Evolutionary conservation across 2,797 vertebrate species (phyloP).

Genomic region (Hipposideros larvatus): DNA sequence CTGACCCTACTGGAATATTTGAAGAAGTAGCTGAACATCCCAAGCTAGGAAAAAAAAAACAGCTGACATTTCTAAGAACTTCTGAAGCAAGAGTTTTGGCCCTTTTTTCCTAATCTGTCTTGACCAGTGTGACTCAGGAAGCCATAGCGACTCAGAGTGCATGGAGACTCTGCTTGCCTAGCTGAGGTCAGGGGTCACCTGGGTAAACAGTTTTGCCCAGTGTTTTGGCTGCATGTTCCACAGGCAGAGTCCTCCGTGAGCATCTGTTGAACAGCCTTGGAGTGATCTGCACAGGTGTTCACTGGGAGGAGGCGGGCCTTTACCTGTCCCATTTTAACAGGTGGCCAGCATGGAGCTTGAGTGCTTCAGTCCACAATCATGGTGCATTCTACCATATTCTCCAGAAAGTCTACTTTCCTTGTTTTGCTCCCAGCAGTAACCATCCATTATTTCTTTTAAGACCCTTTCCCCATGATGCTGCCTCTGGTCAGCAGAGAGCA

Average conservation of each 20-base stretch:
- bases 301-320: background rate
- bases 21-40: background rate
- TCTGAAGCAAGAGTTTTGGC: background rate
- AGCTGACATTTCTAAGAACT: background rate
- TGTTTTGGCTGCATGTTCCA: background rate
- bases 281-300: background rate
- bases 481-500: background rate
- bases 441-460: background rate
- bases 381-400: background rate
- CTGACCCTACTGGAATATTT: background rate
- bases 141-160: background rate
- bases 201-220: background rate
- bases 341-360: too few relatives aligned
- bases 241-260: background rate
- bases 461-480: background rate
- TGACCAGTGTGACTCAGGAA: background rate
- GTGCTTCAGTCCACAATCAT: fast-evolving
- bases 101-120: background rate
- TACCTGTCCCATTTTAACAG: background rate
- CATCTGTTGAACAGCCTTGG: background rate
- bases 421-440: background rate
- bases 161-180: background rate
- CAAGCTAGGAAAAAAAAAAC: background rate
- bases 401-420: background rate
- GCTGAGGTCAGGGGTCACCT: background rate